Base-by-base conservation (phyloP, 1,140 invertebrate species). In the Periplaneta americana region DNA sequence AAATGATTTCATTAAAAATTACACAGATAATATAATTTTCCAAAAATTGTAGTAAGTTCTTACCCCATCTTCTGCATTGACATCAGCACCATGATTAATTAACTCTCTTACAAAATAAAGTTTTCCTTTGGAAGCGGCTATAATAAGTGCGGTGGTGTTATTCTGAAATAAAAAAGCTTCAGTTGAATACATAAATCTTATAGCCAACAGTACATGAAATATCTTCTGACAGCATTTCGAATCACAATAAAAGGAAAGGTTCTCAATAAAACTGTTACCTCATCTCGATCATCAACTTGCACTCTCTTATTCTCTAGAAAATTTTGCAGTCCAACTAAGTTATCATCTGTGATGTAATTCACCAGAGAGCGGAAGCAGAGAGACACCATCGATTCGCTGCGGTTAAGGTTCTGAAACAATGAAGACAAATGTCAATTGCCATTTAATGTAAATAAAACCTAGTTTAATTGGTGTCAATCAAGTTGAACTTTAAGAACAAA, bases 101-200 rank as follows among this genome's bases (percentile, higher is more conserved):
- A 98, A 91, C 86, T 96, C 92, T 36, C 94, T 91, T 36, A 97
- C 96, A 89, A 98, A 96, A 33, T 92, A 92, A 32, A 93, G 87
- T 82, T 96, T 93, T 35, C 97, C 97, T 85, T 93, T 93, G 83
- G 93, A 91, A 76, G 95, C 93, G 32, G 97, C 97, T 83, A 95
- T 90, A 92, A 98, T 97, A 85, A 99, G 93, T 75, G 96, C 95
- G 66, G 97, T 98, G 80, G 94, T 94, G 80, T 96, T 96, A 92
- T 97, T 97, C 96, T 98, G 87, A 79, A 81, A 86, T 82, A 85
- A 32, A 83, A 76, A 33, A 74, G 82, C 76, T 37, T 31, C 22
- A 77, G 11, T 74, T 18, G 66, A 79, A n/a, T n/a, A n/a, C n/a
- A n/a, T n/a, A n/a, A n/a, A n/a, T n/a, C n/a, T n/a, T n/a, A 28